Percentiles rank a stretch among this genome's conserved stretches.
Conservation (phyloP, 1,140 invertebrate species). For the Acromyrmex echinatior region DNA sequence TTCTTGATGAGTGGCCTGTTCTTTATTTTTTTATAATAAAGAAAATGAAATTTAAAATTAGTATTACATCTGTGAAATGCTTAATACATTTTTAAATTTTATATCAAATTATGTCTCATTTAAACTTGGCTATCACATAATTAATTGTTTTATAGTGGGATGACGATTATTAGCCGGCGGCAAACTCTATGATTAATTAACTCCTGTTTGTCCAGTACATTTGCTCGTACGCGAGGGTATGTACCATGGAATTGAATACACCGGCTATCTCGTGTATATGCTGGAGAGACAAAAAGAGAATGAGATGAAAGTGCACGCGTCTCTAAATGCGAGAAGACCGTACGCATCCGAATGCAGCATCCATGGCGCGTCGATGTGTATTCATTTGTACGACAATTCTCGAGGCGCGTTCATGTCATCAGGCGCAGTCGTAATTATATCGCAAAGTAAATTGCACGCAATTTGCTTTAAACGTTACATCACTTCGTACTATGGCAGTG, state of each 20-base stretch:
- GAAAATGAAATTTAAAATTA: no score
- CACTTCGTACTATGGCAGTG: background rate
- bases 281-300: background rate
- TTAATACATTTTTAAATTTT: background rate
- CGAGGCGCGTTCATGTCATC: background rate
- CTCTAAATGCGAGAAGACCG: constrained; percentile 34
- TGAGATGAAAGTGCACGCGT: constrained; percentile 32
- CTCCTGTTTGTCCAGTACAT: constrained; percentile 34
- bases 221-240: background rate
- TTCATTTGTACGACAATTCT: constrained; percentile 51
- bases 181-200: constrained; percentile 53
- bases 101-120: background rate
- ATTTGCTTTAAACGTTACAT: constrained; percentile 43
- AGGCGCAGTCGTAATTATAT: constrained; percentile 35
- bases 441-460: constrained; percentile 27
- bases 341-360: constrained; percentile 13
- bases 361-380: constrained; percentile 20
- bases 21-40: no score
- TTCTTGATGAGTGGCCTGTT: no score
- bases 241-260: constrained; percentile 12
- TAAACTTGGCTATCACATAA: background rate
- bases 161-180: background rate
- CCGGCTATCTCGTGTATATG: constrained; percentile 21
- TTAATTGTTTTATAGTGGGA: constrained; percentile 11
- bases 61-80: no score